These are phyloP conservation scores for Parus major DNA, from an alignment of 2,113 vertebrate genomes.

Conservation along the genomic window DNA sequence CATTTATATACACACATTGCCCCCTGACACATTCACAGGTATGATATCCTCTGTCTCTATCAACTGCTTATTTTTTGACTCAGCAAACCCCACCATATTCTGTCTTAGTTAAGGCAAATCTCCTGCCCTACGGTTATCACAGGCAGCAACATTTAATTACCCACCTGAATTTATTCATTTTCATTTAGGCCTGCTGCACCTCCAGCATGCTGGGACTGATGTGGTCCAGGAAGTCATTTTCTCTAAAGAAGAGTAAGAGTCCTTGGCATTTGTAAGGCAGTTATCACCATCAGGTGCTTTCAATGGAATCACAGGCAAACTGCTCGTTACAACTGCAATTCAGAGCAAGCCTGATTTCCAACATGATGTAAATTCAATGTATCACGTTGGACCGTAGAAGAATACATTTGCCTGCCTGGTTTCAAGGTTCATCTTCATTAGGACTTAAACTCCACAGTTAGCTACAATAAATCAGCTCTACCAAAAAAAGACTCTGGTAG, in stretches of 20 bases:
- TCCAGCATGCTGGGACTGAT: neutral
- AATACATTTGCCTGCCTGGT: neutral
- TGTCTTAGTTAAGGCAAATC: neutral
- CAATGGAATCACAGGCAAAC: constrained; percentile 20
- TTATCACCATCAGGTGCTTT: neutral
- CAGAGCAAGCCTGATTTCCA: constrained; percentile 11
- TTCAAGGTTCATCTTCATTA: constrained; percentile 52
- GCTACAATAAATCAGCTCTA: constrained; percentile 22
- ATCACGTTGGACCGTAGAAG: neutral
- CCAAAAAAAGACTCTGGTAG: neutral
- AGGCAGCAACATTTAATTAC: neutral
- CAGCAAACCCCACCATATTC: neutral
- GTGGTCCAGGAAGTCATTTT: neutral
- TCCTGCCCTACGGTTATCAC: neutral
- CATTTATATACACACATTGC: neutral
- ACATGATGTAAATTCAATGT: neutral
- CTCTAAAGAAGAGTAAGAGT: neutral
- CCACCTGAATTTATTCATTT: neutral
- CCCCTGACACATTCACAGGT: neutral
- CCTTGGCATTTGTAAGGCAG: neutral
- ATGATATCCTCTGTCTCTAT: neutral
- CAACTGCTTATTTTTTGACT: neutral
- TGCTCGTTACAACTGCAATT: neutral
- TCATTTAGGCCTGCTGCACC: neutral
- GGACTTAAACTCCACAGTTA: neutral